Conservation (phyloP, 2,888 invertebrate genomes). For the Calliphora vomitoria region DNA sequence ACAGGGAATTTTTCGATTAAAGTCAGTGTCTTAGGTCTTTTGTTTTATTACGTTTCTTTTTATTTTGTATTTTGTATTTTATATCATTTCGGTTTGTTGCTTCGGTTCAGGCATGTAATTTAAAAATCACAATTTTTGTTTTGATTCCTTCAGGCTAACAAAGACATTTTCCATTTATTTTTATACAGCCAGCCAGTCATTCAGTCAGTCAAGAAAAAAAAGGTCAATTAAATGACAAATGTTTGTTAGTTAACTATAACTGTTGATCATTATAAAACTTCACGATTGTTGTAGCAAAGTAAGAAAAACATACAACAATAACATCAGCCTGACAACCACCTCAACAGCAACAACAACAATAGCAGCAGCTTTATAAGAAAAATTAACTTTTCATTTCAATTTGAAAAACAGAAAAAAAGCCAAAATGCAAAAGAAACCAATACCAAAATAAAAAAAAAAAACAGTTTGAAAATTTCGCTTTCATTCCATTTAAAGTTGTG, state of each 20-base stretch:
- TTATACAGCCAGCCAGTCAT: neutral
- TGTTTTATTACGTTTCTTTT: slow-evolving; percentile 50
- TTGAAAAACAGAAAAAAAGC: slow-evolving; percentile 25
- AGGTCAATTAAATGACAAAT: slow-evolving; percentile 77
- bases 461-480: slow-evolving; percentile 70
- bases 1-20: slow-evolving; percentile 53
- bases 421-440: neutral
- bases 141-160: slow-evolving; percentile 73
- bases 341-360: slow-evolving; percentile 35
- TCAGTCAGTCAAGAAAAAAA: slow-evolving; percentile 70
- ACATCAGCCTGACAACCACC: slow-evolving; percentile 40
- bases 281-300: slow-evolving; percentile 67
- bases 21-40: slow-evolving; percentile 72
- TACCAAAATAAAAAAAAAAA: neutral
- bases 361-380: slow-evolving; percentile 48
- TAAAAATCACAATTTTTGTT: slow-evolving; percentile 63
- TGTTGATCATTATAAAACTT: slow-evolving; percentile 74
- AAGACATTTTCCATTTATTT: slow-evolving; percentile 74
- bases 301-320: slow-evolving; percentile 44
- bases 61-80: neutral
- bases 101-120: slow-evolving; percentile 58
- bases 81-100: neutral
- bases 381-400: slow-evolving; percentile 74
- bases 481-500: slow-evolving; percentile 73
- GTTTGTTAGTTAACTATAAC: slow-evolving; percentile 73